Conservation (phyloP, 2,888 invertebrate species). For the Ethmia dodecea region DNA sequence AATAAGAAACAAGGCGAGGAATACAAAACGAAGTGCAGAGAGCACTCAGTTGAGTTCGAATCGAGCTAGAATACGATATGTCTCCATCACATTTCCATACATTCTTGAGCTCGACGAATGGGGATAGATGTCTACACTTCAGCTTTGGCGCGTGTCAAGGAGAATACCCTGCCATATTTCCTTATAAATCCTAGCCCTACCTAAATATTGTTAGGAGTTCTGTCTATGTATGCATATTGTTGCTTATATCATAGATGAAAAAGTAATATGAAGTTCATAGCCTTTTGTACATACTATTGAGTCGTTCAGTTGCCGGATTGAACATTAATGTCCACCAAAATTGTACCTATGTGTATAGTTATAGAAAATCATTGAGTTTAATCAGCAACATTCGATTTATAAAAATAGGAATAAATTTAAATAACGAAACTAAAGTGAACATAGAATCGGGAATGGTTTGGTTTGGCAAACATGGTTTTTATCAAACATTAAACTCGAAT, state of each 20-base stretch:
- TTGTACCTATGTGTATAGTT: no score
- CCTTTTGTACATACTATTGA: neutral
- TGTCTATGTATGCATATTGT: no score
- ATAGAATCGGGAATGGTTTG: no score
- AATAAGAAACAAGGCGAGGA: constrained; percentile 40
- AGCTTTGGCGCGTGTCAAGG: constrained; percentile 48
- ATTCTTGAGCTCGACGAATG: constrained; percentile 47
- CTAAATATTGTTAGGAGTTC: neutral
- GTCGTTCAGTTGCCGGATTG: no score
- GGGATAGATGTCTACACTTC: constrained; percentile 39
- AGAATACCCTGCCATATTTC: constrained; percentile 30
- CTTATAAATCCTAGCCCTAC: neutral
- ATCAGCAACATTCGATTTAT: no score
- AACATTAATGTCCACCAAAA: no score
- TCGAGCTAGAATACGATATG: constrained; percentile 57
- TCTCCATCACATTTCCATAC: constrained; percentile 70
- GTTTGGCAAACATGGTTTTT: no score
- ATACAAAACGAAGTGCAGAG: constrained; percentile 49
- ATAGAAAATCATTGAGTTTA: no score
- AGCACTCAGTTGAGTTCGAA: constrained; percentile 47
- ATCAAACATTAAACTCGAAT: no score
- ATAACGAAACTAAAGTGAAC: no score
- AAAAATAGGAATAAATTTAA: no score
- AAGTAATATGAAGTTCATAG: neutral
- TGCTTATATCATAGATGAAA: neutral